phyloP scores from a whole-genome alignment of 2,797 vertebrate genomes.

The Acanthiza pusilla region DNA sequence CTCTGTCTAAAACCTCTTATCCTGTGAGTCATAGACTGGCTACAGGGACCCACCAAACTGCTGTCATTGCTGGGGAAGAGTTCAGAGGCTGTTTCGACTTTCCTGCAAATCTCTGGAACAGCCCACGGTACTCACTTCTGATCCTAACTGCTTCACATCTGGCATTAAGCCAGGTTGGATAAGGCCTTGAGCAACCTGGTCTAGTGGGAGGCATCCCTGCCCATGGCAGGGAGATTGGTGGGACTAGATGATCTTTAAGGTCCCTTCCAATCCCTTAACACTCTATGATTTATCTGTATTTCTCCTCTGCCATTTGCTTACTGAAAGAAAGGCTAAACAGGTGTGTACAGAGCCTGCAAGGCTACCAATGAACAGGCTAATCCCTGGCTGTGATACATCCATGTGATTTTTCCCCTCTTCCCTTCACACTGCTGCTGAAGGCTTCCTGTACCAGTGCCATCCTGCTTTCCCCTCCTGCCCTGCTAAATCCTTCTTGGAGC shows the following conservation, averaged over 20 bases:
- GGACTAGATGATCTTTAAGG: not conserved
- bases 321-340: not conserved
- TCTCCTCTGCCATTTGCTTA: not conserved
- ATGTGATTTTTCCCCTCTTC: not conserved
- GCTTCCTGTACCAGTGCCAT: not conserved
- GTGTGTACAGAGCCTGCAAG: not conserved
- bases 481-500: not conserved
- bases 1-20: not conserved
- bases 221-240: not conserved
- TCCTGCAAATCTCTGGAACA: not conserved
- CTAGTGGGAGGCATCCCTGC: not conserved
- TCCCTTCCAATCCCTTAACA: not conserved
- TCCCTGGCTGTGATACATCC: not conserved
- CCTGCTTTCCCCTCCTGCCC: not conserved
- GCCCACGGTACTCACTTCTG: not conserved
- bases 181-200: not conserved
- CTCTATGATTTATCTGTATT: not conserved
- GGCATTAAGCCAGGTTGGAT: not conserved
- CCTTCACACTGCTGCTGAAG: not conserved
- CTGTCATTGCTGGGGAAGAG: not conserved
- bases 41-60: not conserved
- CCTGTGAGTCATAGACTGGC: not conserved
- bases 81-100: not conserved
- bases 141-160: not conserved
- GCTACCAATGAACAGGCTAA: not conserved